Evolutionary conservation across 2,888 invertebrate species (phyloP), one percentile per base, ranked within the genome.

Genomic region (Notodonta ziczac): DNA sequence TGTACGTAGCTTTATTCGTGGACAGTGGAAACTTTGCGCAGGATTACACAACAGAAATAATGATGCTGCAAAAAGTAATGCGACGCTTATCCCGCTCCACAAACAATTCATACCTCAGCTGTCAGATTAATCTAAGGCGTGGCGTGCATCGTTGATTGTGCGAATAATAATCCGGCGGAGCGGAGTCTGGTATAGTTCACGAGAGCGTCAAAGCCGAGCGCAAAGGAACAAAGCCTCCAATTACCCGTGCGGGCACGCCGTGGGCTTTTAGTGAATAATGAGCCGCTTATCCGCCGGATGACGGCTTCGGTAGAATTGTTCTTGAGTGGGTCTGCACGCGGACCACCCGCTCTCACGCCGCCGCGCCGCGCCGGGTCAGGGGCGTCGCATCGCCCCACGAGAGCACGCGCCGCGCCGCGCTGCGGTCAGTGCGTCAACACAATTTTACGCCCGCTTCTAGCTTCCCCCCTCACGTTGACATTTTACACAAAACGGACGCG

Each of bases 211-310:
- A 86, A 89, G 91, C 87, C 81, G 80, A 81, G 85, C 83, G 89
- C 86, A 87, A 90, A 90, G 89, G 89, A 90, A 91, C 90, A 92
- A 91, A 92, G 91, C 90, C 88, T 89, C 88, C 91, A 91, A 93
- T 93, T 93, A 93, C 87, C 90, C 85, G 83, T 85, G 85, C 88
- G 85, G 84, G 90, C 91, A 89, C 87, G 92, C 91, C 86, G 89
- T 91, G 90, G 88, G 91, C 91, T 91, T 92, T 93, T 91, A 91
- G 91, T 91, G 90, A 91, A 91, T 93, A 92, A 93, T 92, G 91
- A 91, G 90, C 87, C 87, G 91, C 89, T 92, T 92, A 91, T 89
- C 88, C 84, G 76, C 80, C 77, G 84, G 85, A 87, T 88, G 90
- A 89, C 86, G 89, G 87, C 84, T 88, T 85, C 88, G 86, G 87